Evolutionary conservation across 2,888 invertebrate species (phyloP).

Genomic region (Adelphocoris suturalis): DNA sequence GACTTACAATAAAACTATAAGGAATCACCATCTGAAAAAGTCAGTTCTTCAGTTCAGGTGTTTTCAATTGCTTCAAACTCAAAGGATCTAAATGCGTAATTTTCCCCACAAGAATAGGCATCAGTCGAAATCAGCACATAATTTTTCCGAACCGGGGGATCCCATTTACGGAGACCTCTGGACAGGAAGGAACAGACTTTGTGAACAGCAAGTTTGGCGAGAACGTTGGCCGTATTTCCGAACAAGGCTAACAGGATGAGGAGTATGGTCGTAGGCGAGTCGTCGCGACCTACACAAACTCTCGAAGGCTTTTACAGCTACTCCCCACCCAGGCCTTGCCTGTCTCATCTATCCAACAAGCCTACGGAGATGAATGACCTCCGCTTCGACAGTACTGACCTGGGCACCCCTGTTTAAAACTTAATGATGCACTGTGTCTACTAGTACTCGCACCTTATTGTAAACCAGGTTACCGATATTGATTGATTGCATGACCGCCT

Average conservation of each 20-base stretch:
- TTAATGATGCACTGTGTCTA: too few relatives aligned
- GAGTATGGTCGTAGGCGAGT: background rate
- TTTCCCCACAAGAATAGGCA: too few relatives aligned
- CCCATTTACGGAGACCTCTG: background rate
- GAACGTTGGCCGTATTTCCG: conserved; percentile 23
- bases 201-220: background rate
- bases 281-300: background rate
- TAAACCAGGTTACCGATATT: too few relatives aligned
- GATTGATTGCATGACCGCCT: too few relatives aligned
- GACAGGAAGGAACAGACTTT: conserved; percentile 7
- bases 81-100: too few relatives aligned
- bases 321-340: background rate
- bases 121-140: too few relatives aligned
- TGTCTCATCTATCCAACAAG: background rate
- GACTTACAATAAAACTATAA: too few relatives aligned
- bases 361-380: conserved; percentile 22
- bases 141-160: background rate
- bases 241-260: conserved; percentile 32
- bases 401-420: background rate
- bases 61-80: too few relatives aligned
- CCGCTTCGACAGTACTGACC: background rate
- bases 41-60: too few relatives aligned
- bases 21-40: too few relatives aligned
- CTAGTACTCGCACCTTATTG: too few relatives aligned
- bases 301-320: background rate